Evolutionary conservation across 2,888 invertebrate genomes (phyloP).

Genomic region (Neelides folsomi): DNA sequence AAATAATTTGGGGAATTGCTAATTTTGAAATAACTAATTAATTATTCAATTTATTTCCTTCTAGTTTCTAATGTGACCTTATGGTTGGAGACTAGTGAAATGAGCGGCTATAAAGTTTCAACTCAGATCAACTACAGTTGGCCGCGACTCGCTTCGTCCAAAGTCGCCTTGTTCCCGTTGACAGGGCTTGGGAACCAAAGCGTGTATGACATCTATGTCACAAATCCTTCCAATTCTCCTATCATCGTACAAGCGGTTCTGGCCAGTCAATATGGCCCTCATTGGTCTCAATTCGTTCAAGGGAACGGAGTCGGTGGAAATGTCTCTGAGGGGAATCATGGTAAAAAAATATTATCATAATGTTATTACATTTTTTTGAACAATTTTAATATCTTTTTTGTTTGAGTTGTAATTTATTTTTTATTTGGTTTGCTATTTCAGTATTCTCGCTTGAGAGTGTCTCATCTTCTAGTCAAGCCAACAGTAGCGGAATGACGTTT

Average conservation of each 20-base stretch:
- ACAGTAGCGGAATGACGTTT: constrained; percentile 28
- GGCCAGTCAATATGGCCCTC: constrained; percentile 34
- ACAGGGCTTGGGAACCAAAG: constrained; percentile 31
- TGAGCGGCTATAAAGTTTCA: constrained; percentile 29
- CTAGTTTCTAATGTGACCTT: constrained; percentile 33
- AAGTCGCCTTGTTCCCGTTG: constrained; percentile 28
- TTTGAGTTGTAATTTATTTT: not conserved
- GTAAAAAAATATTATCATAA: constrained; percentile 5
- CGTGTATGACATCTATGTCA: constrained; percentile 24
- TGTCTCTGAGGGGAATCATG: constrained; percentile 15
- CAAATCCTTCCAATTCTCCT: constrained; percentile 55
- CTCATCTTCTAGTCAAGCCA: constrained; percentile 30
- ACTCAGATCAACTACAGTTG: constrained; percentile 29
- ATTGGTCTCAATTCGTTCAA: constrained; percentile 24
- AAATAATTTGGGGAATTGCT: not conserved
- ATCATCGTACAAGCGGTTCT: constrained; percentile 61
- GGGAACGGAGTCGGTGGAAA: constrained; percentile 16
- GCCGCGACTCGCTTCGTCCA: constrained; percentile 26
- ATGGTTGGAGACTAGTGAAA: constrained; percentile 30
- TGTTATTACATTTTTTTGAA: not conserved
- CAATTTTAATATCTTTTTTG: not conserved
- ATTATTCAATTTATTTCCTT: constrained; percentile 12
- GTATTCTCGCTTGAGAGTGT: constrained; percentile 25
- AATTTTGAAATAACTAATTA: not conserved
- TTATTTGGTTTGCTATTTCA: constrained; percentile 5